phyloP scores from a whole-genome alignment of 2,113 vertebrate species.

The Malurus cyaneus region DNA sequence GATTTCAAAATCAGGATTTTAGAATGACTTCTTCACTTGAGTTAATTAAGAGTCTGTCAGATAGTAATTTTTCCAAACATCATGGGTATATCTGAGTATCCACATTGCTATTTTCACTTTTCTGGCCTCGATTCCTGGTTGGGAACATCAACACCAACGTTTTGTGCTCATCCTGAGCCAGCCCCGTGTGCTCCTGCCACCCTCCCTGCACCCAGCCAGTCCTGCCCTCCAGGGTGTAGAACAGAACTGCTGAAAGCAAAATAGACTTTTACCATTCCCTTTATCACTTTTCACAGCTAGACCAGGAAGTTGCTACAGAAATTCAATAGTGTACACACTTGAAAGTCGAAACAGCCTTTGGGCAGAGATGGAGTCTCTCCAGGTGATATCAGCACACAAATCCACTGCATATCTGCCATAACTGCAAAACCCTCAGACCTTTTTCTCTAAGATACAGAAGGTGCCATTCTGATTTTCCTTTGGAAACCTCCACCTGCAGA shows the following conservation, averaged over 20 bases:
- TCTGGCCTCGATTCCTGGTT: background rate
- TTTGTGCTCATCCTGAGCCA: background rate
- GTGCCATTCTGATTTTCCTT: background rate
- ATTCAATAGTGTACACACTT: background rate
- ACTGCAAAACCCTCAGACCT: background rate
- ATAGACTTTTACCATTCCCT: background rate
- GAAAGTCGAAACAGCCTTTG: background rate
- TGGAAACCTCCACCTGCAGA: conserved; percentile 26
- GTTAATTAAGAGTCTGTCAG: background rate
- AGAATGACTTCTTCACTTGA: background rate
- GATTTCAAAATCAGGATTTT: background rate
- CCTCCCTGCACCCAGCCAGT: background rate
- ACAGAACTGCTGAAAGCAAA: background rate
- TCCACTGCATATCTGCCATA: background rate
- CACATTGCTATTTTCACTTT: background rate
- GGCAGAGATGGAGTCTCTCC: background rate
- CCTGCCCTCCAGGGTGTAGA: background rate
- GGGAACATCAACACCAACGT: background rate
- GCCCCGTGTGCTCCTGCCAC: background rate
- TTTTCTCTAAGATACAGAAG: background rate
- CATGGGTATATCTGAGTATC: background rate
- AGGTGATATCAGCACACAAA: background rate
- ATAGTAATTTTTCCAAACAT: background rate
- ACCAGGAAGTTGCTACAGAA: background rate
- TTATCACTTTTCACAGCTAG: background rate